These are phyloP conservation scores for Agriopis marginaria DNA, from an alignment of 2,888 invertebrate species.

Conservation along the genomic window DNA sequence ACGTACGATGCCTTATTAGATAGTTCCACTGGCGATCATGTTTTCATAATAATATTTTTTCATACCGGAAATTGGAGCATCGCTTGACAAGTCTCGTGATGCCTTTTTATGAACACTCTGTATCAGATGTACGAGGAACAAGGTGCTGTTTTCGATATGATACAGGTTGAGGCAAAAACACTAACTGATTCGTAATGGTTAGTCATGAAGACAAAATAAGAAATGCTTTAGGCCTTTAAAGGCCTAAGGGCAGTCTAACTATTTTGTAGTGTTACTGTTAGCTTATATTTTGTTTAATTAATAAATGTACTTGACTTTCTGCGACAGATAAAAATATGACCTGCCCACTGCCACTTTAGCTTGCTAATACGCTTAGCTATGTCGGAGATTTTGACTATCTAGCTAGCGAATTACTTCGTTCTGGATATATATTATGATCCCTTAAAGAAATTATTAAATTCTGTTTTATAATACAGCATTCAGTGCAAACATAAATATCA, in stretches of 20 bases:
- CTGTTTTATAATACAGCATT: too few relatives aligned
- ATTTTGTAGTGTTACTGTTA: too few relatives aligned
- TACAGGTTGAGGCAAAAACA: conserved; percentile 10
- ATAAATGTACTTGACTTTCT: too few relatives aligned
- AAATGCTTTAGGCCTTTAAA: background rate
- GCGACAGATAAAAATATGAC: too few relatives aligned
- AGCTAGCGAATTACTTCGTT: too few relatives aligned
- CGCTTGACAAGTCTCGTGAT: conserved; percentile 22
- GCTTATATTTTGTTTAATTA: too few relatives aligned
- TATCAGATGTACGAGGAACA: conserved; percentile 1
- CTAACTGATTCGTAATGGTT: conserved; percentile 1
- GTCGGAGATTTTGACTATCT: too few relatives aligned
- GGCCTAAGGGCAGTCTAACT: background rate
- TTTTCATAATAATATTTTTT: conserved; percentile 32
- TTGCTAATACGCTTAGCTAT: too few relatives aligned
- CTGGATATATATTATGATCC: too few relatives aligned
- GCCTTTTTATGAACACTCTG: conserved; percentile 15
- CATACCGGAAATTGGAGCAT: conserved; percentile 23
- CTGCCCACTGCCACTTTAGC: too few relatives aligned
- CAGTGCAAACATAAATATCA: too few relatives aligned
- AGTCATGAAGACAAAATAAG: background rate
- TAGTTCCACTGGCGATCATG: conserved; percentile 29
- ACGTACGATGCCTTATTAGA: conserved; percentile 35
- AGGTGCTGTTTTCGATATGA: conserved; percentile 5
- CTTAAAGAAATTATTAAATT: too few relatives aligned